Base-by-base conservation (phyloP, 1,140 invertebrate species). In the Platyscapa corneri region DNA sequence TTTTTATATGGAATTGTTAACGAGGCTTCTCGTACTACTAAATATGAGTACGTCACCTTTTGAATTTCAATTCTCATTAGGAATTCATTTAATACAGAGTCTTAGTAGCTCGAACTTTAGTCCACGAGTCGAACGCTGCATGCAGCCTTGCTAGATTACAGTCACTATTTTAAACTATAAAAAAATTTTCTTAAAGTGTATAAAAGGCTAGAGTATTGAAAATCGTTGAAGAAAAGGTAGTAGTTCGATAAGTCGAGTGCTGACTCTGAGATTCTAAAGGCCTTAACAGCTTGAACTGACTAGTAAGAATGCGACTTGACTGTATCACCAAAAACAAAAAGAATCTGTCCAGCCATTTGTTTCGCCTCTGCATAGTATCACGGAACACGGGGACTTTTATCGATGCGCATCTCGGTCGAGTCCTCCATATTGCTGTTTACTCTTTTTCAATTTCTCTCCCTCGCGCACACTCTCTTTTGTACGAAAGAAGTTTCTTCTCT, bases 351-450 rank as follows among this genome's bases (percentile, higher is more conserved):
- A 42, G 37, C 70, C 37, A 74, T 74, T 74, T 74, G 70, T 74
- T 74, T 83, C 82, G 82, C 83, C 80, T 79, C 80, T 74, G 83
- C 76, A 60, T 77, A 75, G 70, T 49, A 53, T 83, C 49, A 83
- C 77, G 77, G 53, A 64, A 32, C 60, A 37, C 56, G 60, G 77
- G 56, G 60, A 60, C 56, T 79, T 64, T 79, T 79, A 79, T 79
- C 53, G 77, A 79, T 79, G 77, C 65, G 37, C 70, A 74, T 39
- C 77, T 60, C 56, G 56, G 14, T 39, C 77, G 77, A 64, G 34
- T 79, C 32, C 60, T 64, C 77, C 53, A 10, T 42, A 32, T 42
- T 80, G 70, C 78, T 67, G 78, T 67, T 80, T 67, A 67, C 60
- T 65, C 78, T 67, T 65, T 80, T 80, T 80, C 56, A 65, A 80